phyloP scores from a whole-genome alignment of 2,888 invertebrate genomes.

The Notodonta ziczac region DNA sequence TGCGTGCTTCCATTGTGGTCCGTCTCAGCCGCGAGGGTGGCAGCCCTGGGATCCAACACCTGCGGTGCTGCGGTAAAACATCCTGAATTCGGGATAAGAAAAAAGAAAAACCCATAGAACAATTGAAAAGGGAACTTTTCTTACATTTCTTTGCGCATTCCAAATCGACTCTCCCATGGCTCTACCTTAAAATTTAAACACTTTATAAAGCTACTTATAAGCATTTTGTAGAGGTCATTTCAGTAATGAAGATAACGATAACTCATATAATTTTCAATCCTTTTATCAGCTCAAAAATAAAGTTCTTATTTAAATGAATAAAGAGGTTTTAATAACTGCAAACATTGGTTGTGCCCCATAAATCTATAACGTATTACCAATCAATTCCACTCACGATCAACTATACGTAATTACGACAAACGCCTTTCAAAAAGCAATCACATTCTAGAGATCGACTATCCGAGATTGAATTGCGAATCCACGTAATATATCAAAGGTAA shows the following conservation, averaged over 20 bases:
- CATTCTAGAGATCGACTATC: conserved; percentile 72
- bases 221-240: no score
- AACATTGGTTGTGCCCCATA: no score
- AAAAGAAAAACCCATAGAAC: neutral
- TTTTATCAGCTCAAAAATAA: no score
- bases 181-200: no score
- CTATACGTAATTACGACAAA: conserved; percentile 56
- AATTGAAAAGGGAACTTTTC: neutral
- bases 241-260: no score
- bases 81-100: conserved; percentile 1
- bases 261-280: no score
- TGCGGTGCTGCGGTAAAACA: conserved; percentile 32
- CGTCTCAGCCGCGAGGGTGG: conserved; percentile 46
- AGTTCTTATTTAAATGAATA: no score
- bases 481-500: conserved; percentile 84
- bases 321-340: no score
- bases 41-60: conserved; percentile 55
- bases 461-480: conserved; percentile 81
- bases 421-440: conserved; percentile 71
- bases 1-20: conserved; percentile 71
- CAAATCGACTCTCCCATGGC: no score
- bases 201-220: no score
- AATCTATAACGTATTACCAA: conserved; percentile 2
- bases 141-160: neutral
- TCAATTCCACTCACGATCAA: conserved; percentile 18